Conservation (phyloP, 2,888 invertebrate species). For the Limnephilus marmoratus region DNA sequence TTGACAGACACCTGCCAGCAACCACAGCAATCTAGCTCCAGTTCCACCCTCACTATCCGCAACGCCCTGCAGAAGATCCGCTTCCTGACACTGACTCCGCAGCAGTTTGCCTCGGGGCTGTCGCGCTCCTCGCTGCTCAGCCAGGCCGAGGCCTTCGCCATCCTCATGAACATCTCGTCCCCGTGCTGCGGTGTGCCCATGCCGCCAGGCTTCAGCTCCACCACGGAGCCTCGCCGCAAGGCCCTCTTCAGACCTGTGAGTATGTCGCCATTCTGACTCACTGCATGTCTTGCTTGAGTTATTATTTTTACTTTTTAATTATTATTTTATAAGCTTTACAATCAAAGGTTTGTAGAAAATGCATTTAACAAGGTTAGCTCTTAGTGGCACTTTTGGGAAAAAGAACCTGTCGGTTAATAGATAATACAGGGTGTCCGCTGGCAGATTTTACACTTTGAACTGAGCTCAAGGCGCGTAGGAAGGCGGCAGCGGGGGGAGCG, state of each 20-base stretch:
- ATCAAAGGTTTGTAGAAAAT: too few relatives aligned
- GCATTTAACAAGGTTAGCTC: too few relatives aligned
- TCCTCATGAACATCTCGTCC: constrained; percentile 89
- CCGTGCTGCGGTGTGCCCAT: constrained; percentile 82
- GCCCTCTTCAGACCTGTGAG: constrained; percentile 68
- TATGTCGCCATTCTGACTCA: constrained; percentile 8
- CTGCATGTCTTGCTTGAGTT: background rate
- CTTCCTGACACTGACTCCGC: constrained; percentile 87
- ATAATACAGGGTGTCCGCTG: too few relatives aligned
- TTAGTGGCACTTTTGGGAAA: too few relatives aligned
- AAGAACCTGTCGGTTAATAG: too few relatives aligned
- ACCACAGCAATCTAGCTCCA: constrained; percentile 16
- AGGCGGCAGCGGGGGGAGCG: too few relatives aligned
- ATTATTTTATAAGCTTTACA: background rate
- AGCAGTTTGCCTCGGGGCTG: constrained; percentile 90
- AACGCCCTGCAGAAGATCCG: constrained; percentile 86
- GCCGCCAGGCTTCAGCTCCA: constrained; percentile 85
- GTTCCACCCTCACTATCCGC: constrained; percentile 72
- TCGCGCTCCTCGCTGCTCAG: constrained; percentile 85
- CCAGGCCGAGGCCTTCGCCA: constrained; percentile 87
- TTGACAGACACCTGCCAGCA: constrained; percentile 12
- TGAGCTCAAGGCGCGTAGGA: too few relatives aligned
- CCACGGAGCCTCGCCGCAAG: constrained; percentile 74
- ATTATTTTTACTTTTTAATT: background rate
- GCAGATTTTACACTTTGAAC: too few relatives aligned